A percentile compares a stretch with the other conserved stretches of the same genome.
phyloP scores from a whole-genome alignment of 2,888 invertebrate genomes.

The Drosophila robusta region DNA sequence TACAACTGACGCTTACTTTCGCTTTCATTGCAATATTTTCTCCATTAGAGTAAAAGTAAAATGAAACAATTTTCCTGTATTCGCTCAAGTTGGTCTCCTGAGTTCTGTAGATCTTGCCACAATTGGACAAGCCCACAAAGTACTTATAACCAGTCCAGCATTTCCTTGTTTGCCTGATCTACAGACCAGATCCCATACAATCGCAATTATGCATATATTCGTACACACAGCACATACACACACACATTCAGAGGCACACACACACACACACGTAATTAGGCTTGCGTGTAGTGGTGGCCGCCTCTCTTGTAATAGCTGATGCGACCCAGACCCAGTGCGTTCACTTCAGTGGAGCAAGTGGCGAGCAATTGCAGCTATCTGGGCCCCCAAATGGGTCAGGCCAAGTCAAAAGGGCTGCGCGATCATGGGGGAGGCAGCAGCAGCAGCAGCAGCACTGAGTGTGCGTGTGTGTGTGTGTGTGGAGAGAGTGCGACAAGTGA shows the following conservation, averaged over 20 bases:
- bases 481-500: constrained; percentile 40
- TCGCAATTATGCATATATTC: constrained; percentile 14
- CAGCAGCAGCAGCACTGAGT: constrained; percentile 21
- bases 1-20: not conserved
- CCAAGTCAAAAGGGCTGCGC: constrained; percentile 61
- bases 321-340: constrained; percentile 79
- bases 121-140: not conserved
- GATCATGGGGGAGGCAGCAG: constrained; percentile 53
- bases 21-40: not conserved
- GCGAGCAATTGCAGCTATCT: constrained; percentile 57
- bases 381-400: constrained; percentile 67
- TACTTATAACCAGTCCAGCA: not conserved
- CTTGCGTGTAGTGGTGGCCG: constrained; percentile 9
- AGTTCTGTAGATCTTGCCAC: not conserved
- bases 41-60: too few species aligned
- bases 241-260: constrained; percentile 3
- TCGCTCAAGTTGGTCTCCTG: not conserved
- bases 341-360: constrained; percentile 60
- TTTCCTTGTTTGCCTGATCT: constrained; percentile 49
- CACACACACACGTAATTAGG: not conserved
- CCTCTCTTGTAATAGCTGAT: constrained; percentile 45
- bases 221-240: constrained; percentile 3
- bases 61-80: too few species aligned
- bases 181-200: constrained; percentile 25
- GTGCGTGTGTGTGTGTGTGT: constrained; percentile 18